A percentile compares a stretch with the other conserved stretches of the same genome.
Conservation (phyloP, 2,888 invertebrate species). For the Phengaris arion region DNA sequence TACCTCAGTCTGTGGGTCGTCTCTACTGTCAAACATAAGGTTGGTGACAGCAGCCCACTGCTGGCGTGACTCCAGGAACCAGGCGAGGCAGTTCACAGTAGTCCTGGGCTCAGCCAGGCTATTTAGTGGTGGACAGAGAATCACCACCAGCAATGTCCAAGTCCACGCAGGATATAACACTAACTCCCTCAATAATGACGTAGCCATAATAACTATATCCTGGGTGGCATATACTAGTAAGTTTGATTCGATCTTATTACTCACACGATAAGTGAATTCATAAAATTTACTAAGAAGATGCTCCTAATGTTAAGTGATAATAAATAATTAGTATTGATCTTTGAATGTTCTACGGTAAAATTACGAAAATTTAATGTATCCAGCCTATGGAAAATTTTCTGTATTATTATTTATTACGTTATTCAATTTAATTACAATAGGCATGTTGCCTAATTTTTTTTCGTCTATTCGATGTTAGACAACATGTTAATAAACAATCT, state of each 20-base stretch:
- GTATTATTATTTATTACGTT: neutral
- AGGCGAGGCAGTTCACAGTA: conserved; percentile 45
- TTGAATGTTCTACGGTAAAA: too few relatives aligned
- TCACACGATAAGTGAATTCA: too few relatives aligned
- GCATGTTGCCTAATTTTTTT: too few relatives aligned
- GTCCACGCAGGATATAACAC: conserved; percentile 45
- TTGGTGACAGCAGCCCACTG: conserved; percentile 49
- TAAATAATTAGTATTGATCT: too few relatives aligned
- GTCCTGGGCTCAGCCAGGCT: conserved; percentile 45
- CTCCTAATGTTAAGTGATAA: too few relatives aligned
- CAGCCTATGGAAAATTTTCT: too few relatives aligned
- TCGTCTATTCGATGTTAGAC: too few relatives aligned
- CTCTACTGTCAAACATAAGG: conserved; percentile 44
- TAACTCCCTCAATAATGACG: conserved; percentile 44
- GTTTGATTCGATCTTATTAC: conserved; percentile 30
- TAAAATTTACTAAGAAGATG: too few relatives aligned
- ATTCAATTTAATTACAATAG: neutral
- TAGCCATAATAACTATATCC: conserved; percentile 45
- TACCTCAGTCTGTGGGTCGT: conserved; percentile 47
- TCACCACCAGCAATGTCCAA: conserved; percentile 42
- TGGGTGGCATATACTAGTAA: conserved; percentile 43
- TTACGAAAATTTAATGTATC: too few relatives aligned
- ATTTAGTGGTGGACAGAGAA: conserved; percentile 45
- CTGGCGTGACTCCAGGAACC: conserved; percentile 44
- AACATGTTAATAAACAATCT: too few relatives aligned